Base-by-base conservation (phyloP, 2,888 invertebrate genomes). In the Lasius platythorax region DNA sequence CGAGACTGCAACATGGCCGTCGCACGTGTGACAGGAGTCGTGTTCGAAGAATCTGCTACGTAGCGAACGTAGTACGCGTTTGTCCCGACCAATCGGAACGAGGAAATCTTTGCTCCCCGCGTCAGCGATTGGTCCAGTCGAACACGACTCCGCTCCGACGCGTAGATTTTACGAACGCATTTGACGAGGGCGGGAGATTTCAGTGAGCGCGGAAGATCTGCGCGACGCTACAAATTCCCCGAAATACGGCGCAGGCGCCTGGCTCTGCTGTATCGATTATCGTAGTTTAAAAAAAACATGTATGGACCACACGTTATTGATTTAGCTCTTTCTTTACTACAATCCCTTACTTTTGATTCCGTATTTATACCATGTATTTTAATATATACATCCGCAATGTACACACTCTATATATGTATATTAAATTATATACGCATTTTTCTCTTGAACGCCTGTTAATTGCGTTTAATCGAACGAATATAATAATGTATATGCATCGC, bases 121-220 rank as follows among this genome's bases (percentile, higher is more conserved):
- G n/a, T n/a, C 2, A 23, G 2, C 6, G 8, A 50, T 50, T 50
- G 50, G 50, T 18, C 50, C 50, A 18, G 2, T 53, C n/a, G 50
- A n/a, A 18, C 15, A 18, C 5, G 8, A 18, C 15, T 46, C 5
- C 4, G 15, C 15, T 43, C 0, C 0, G 5, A n/a, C 50, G 18
- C n/a, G 50, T 18, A 53, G 5, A n/a, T 53, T 53, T n/a, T 53
- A 53, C n/a, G 28, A 58, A 23, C 40, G 40, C 9, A 15, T 53
- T 9, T 11, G 28, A 37, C 37, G 37, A 2, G 4, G 8, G 76
- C 76, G 67, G 67, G 67, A 76, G 15, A 75, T 66, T 66, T 75
- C 4, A 33, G 23, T 6, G 33, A 6, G 75, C 67, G 67, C 37
- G 15, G 28, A 67, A 76, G 53, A 67, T 53, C 66, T 67, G 76